Base-by-base conservation (phyloP, 2,797 vertebrate genomes). In the Rhinichthys osculus region DNA sequence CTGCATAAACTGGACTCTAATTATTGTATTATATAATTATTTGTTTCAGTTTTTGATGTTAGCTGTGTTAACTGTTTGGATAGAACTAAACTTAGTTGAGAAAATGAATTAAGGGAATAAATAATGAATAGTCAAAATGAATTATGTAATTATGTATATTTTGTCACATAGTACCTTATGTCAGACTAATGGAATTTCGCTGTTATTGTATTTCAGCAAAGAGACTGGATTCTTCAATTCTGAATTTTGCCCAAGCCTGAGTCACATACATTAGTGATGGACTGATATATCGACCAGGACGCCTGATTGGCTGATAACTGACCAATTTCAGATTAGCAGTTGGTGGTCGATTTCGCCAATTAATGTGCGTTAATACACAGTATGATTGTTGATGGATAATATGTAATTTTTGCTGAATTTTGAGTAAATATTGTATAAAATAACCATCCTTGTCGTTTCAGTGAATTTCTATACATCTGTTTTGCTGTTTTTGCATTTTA, bases 221-320 rank as follows among this genome's bases (percentile, higher is more conserved):
- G 14, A 64, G 14, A 66, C 27, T 38, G 33, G 21, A 59, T 40
- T 57, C 21, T 27, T 59, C 13, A 79, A 79, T 79, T 64, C 54
- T 79, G 57, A 64, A 44, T 79, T 64, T 27, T 79, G 57, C 77
- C 77, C 38, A 64, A 79, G 57, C 40, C 59, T 30, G 5, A 66
- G n/a, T 44, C n/a, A 66, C 10, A 30, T 30, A 76, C 30, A 76
- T 52, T 38, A 76, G 30, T 14, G 50, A 54, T 54, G 30, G 19
- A 54, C 73, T 33, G 13, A 76, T 54, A 73, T 74, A 74, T 52
- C 4, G 10, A 52, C 47, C 30, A 76, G 10, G 27, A 76, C 1
- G 30, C 11, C 30, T 52, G 35, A 76, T 35, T 38, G 73, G 19
- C 73, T 77, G 73, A 57, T 77, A 54, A 57, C 0, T 57, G 50